Evolutionary conservation across 2,888 invertebrate genomes (phyloP).

Genomic region (Sphinx pinastri): DNA sequence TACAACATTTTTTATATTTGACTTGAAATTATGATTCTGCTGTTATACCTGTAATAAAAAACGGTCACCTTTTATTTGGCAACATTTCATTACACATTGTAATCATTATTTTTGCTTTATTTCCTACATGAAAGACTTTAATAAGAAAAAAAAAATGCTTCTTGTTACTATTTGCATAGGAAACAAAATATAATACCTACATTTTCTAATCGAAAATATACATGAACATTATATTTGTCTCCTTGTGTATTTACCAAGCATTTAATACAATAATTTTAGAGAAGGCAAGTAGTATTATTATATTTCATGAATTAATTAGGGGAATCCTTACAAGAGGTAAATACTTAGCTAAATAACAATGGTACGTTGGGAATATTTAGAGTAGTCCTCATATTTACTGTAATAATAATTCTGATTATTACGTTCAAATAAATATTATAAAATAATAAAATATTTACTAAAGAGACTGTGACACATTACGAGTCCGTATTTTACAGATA

Average conservation of each 20-base stretch:
- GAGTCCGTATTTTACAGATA: background rate
- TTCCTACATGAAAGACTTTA: no score
- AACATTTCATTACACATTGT: background rate
- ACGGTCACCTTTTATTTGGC: background rate
- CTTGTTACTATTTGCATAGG: no score
- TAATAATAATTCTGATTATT: background rate
- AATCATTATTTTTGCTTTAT: no score
- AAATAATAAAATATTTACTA: conserved; percentile 19
- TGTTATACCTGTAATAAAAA: conserved; percentile 34
- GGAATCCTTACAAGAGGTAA: conserved; percentile 34
- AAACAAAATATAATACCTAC: no score
- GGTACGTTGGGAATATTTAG: background rate
- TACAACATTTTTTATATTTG: conserved; percentile 46
- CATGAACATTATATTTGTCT: no score
- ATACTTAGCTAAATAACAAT: background rate
- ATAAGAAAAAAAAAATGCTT: no score
- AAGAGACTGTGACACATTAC: conserved; percentile 4
- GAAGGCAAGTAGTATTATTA: background rate
- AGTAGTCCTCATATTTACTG: background rate
- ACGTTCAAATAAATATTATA: background rate
- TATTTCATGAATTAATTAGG: conserved; percentile 28
- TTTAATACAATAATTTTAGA: background rate
- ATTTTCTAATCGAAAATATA: no score
- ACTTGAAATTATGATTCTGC: conserved; percentile 35
- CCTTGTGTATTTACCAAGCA: no score